These are phyloP conservation scores for Drosophila guanche DNA, from an alignment of 1,140 invertebrate species.

Conservation along the genomic window DNA sequence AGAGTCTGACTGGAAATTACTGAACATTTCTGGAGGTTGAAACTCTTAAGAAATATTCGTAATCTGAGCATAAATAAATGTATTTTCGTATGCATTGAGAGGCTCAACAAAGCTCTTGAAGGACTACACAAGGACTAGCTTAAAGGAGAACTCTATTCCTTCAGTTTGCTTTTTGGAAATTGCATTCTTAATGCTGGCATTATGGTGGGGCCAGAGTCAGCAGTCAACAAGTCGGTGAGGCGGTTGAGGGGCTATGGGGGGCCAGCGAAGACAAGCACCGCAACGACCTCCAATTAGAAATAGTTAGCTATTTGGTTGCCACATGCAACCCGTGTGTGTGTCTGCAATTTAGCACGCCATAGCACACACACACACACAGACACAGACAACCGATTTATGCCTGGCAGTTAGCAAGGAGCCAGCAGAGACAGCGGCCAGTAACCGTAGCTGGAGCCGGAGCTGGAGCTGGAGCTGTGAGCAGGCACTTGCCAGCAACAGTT, in stretches of 20 bases:
- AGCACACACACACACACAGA: constrained; percentile 23
- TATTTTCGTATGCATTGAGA: no score
- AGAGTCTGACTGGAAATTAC: no score
- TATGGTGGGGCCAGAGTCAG: background rate
- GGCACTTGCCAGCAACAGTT: constrained; percentile 59
- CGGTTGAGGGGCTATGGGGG: background rate
- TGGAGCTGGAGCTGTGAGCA: no score
- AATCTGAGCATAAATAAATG: no score
- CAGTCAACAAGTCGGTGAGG: constrained; percentile 12
- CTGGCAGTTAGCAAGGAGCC: constrained; percentile 53
- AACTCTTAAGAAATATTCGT: no score
- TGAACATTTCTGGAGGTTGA: no score
- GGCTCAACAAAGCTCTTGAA: no score
- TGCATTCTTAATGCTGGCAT: background rate
- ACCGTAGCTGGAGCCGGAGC: background rate
- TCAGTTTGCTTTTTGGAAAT: no score
- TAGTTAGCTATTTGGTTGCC: constrained; percentile 64
- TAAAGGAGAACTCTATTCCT: no score
- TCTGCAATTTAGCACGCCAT: constrained; percentile 66
- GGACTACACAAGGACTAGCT: no score
- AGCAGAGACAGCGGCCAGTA: constrained; percentile 9
- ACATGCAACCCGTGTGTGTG: constrained; percentile 24
- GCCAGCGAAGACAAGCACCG: constrained; percentile 41
- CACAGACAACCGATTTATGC: constrained; percentile 62
- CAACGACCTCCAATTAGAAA: constrained; percentile 75